Evolutionary conservation across 2,797 vertebrate genomes (phyloP), one percentile per base, ranked within the genome.

Genomic region (Falco rusticolus): DNA sequence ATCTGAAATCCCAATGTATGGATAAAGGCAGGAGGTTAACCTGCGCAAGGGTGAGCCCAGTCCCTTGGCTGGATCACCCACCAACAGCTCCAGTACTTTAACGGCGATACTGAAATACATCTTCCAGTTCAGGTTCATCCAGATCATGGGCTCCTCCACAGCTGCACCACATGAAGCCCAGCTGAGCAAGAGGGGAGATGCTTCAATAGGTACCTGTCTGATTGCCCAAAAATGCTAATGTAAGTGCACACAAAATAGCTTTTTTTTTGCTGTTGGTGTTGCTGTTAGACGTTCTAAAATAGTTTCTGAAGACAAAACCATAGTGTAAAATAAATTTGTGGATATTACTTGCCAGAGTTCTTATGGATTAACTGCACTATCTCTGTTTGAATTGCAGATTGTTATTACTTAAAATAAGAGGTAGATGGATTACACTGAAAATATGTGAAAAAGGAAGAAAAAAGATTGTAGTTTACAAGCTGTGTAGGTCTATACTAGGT

Each of bases 121-220:
- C 7, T 8, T 43, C n/a, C 71, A 31, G n/a, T 4, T 19, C 31
- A 60, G 71, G 5, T 13, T 80, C 34, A 18, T n/a, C 43, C 26
- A 15, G 17, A 45, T 22, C 51, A 4, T 0, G 1, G 4, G 12
- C 3, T 69, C 34, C 13, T 83, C 25, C 34, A 6, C 33, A 74
- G 34, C 19, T 87, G 39, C 56, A 17, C 3, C 5, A 28, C 1
- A 0, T 11, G 59, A 66, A 63, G 33, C 19, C 31, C 20, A 12
- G 24, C 31, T 0, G 5, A 41, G 39, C 18, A 51, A 41, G 3
- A 4, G 2, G 3, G 24, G 15, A 31, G 1, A 57, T 3, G 0
- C 54, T 78, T 61, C 63, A 13, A 9, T 48, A 76, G 80, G 53
- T 84, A 64, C 0, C 3, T 25, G 0, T 48, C n/a, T 53, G 45